Base-by-base conservation (phyloP, 2,888 invertebrate genomes). In the Aphelenchoides bicaudatus region DNA sequence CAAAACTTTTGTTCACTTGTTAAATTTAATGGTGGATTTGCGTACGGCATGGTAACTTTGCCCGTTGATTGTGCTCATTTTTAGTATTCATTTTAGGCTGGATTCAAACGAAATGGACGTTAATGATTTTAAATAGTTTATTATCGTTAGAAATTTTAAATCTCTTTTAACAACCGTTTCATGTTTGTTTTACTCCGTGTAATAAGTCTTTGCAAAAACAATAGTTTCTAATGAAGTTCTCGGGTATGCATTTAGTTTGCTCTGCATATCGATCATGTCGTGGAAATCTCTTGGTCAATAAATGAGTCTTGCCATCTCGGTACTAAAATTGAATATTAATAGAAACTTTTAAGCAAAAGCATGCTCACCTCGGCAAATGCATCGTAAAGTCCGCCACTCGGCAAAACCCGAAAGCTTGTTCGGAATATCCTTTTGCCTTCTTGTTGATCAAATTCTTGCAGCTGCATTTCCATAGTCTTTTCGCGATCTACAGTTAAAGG, bases 201-300 rank as follows among this genome's bases (percentile, higher is more conserved):
- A n/a, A n/a, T n/a, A n/a, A n/a, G n/a, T n/a, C n/a, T n/a, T n/a
- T n/a, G 25, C 52, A 51, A 25, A 34, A 51, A 30, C 52, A 51
- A 37, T 51, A 51, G 21, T 51, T 51, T 2, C 52, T 37, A 51
- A 51, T 51, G 4, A 51, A 51, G 52, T 51, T 51, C 37, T 51
- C 52, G 6, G 52, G 52, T 3, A 51, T 51, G 21, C 53, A 53
- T 5, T 46, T 50, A 46, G 53, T 6, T 16, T 53, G 47, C 2
- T 54, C 47, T 16, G 19, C 47, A 30, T 53, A 53, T 19, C 46
- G 46, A 21, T 53, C 53, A 19, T 25, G 46, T 8, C 53, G 53
- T 30, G 52, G 34, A 19, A 34, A 51, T 2, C 28, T 16, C n/a
- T 51, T 21, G 10, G 52, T n/a, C 13, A 51, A 23, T 39, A 51